Base-by-base conservation (phyloP, 23 tunicate species). In the Oikopleura albicans region DNA sequence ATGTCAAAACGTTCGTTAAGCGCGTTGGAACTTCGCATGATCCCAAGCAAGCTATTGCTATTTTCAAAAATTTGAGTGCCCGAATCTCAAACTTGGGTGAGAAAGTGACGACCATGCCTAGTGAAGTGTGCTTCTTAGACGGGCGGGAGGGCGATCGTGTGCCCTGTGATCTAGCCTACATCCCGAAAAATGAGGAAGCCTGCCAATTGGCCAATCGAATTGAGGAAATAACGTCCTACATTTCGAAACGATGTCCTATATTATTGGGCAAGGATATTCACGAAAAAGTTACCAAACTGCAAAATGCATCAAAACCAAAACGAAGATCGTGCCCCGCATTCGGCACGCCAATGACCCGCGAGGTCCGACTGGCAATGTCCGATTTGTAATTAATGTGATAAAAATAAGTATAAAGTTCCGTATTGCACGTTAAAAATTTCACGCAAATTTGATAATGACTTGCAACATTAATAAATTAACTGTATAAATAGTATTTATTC, bases 131-230 rank as follows among this genome's bases (percentile, higher is more conserved):
- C 22, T 49, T 49, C 22, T 49, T 49, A 49, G 63, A 49, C 22
- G 63, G 63, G 12, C 16, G 12, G 22, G 12, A 49, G 16, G 63
- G 63, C 63, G 37, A 71, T 71, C 79, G 37, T 2, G 4, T 71
- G 28, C 79, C 79, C 79, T 71, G 79, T 29, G 79, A 71, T 2
- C 37, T 71, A 12, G 79, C 79, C 4, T 71, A 12, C 79, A 71
- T 71, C 79, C 79, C 79, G 4, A 71, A 71, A 71, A 71, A 71
- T 71, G 79, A 71, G 35, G 36, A 71, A 71, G 33, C 34, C 4
- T 71, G 79, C 31, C 79, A 71, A 71, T 37, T 71, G 4, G 79
- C 34, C 28, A 29, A 16, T 22, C 79, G 79, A 27, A 2, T 71
- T 12, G 36, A 16, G 37, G 4, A 29, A 16, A 4, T 71, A 37